Base-by-base conservation (phyloP, 1,140 invertebrate genomes). In the Caerostris darwini region DNA sequence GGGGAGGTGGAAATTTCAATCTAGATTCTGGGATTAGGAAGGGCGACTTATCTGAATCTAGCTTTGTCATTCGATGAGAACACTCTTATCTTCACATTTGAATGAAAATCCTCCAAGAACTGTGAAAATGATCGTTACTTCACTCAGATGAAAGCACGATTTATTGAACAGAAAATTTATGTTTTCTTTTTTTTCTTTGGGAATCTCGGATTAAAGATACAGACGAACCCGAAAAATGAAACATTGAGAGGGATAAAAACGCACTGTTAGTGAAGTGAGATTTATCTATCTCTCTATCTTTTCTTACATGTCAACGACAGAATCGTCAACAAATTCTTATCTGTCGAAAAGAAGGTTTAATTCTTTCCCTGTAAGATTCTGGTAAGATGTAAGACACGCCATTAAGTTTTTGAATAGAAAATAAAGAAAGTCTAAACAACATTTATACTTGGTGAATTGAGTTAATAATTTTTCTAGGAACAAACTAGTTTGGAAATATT, bases 1-100 rank as follows among this genome's bases (percentile, higher is more conserved):
- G 57, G 7, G 56, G 34, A 64, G 34, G 17, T 88, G 50, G 57
- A 88, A 88, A 64, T 67, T 88, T 88, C 86, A 64, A 88, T 88
- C 86, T 88, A 77, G 71, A 77, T 77, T 77, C 71, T 14, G 12
- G 71, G 71, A 77, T 77, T 77, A 77, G 34, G 71, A 10, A 50
- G 53, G 71, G 34, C 71, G 34, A 77, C 34, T 77, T 77, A 77
- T 77, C 34, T 34, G 7, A 77, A 77, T 77, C 71, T 50, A 50
- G 71, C 71, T 50, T 53, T 77, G 71, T 77, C 34, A 5, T 77
- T 50, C 71, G 10, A 50, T 77, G 19, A 12, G 71, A 77, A 53
- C 34, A 77, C 34, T 77, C 53, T 77, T 77, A 77, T 77, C 71
- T 77, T 77, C 71, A 50, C 10, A 77, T 77, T 77, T 50, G 50